Evolutionary conservation across 2,113 vertebrate species (phyloP).

Genomic region (Puffinus mauretanicus): DNA sequence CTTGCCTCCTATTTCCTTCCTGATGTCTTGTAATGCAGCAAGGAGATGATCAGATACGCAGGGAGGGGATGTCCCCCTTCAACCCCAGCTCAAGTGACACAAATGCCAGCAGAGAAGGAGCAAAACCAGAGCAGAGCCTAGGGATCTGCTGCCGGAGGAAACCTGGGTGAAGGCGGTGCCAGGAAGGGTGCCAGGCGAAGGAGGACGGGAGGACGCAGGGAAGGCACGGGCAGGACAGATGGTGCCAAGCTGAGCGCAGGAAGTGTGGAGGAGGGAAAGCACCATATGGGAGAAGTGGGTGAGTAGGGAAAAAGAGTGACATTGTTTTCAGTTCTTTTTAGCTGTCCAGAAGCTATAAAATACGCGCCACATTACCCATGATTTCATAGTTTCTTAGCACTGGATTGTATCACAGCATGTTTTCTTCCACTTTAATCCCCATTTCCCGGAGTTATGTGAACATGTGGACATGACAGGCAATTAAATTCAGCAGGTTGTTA

Average conservation of each 20-base stretch:
- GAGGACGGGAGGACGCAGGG: background rate
- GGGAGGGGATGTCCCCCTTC: background rate
- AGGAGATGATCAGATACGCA: background rate
- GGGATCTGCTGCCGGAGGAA: background rate
- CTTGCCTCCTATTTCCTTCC: background rate
- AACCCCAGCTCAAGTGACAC: background rate
- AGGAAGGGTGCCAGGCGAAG: background rate
- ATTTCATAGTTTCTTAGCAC: background rate
- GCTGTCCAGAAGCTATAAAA: background rate
- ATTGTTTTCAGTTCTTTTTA: background rate
- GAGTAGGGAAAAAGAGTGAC: background rate
- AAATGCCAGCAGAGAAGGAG: background rate
- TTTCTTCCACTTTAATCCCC: background rate
- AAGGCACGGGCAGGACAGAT: background rate
- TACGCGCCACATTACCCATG: accelerated
- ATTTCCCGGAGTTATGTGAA: accelerated
- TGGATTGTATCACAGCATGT: background rate
- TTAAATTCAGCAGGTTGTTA: background rate
- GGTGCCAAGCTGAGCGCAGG: background rate
- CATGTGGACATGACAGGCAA: background rate
- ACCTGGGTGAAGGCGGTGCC: background rate
- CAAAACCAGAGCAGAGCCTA: background rate
- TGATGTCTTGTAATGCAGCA: background rate
- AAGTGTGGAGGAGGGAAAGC: background rate
- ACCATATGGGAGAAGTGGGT: background rate